These are phyloP conservation scores for Plutomurus gul DNA, from an alignment of 1,140 invertebrate genomes.

Conservation along the genomic window DNA sequence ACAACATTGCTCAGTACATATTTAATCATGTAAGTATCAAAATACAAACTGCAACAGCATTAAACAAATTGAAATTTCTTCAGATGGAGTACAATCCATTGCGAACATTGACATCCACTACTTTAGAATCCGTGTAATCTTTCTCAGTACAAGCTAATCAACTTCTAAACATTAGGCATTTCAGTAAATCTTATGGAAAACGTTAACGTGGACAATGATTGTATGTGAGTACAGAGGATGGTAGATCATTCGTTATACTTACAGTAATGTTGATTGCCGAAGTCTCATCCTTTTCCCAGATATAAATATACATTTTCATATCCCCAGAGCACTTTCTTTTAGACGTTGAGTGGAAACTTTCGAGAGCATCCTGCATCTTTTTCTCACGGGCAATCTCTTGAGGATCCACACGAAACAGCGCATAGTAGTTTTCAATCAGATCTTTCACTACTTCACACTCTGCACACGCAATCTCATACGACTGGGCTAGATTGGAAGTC, in stretches of 20 bases:
- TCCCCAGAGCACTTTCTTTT: constrained; percentile 73
- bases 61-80: too few species aligned
- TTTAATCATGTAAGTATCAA: too few species aligned
- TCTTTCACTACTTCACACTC: constrained; percentile 73
- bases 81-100: too few species aligned
- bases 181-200: too few species aligned
- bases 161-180: too few species aligned
- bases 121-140: too few species aligned
- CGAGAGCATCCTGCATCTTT: constrained; percentile 70
- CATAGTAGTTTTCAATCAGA: constrained; percentile 66
- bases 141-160: too few species aligned
- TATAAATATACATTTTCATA: constrained; percentile 78
- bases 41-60: too few species aligned
- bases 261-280: constrained; percentile 53
- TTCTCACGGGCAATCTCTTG: constrained; percentile 69
- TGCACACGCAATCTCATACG: constrained; percentile 45
- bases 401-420: constrained; percentile 66
- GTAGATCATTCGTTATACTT: constrained; percentile 14
- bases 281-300: constrained; percentile 56
- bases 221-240: neutral
- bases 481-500: constrained; percentile 32
- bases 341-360: constrained; percentile 68
- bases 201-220: neutral
- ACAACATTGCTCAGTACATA: too few species aligned
- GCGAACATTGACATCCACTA: too few species aligned